Evolutionary conservation across 1,140 invertebrate species (phyloP).

Genomic region (Papilio polyxenes): DNA sequence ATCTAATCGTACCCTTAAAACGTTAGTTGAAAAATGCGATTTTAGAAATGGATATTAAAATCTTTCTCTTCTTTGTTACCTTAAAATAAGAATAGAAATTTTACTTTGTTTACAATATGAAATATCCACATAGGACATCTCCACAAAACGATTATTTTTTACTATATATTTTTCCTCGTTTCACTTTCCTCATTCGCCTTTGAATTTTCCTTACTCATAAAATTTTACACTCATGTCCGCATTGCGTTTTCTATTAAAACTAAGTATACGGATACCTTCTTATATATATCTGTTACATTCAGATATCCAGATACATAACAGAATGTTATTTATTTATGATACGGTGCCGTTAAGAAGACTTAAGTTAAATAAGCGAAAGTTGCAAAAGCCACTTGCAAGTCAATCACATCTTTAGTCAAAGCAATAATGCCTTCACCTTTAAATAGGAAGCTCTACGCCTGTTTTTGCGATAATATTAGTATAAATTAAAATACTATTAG

Average conservation of each 20-base stretch:
- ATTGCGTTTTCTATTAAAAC: neutral
- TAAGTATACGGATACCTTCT: neutral
- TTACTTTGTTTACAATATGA: neutral
- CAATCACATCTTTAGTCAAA: slow-evolving; percentile 20
- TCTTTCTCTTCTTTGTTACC: neutral
- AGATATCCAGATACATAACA: neutral
- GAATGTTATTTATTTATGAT: neutral
- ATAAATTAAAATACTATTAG: slow-evolving; percentile 28
- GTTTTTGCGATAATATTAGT: slow-evolving; percentile 19
- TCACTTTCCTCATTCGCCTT: neutral
- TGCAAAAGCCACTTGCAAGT: slow-evolving; percentile 38
- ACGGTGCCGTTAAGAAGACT: neutral
- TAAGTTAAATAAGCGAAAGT: slow-evolving; percentile 35
- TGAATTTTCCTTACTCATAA: neutral
- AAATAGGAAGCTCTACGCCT: neutral
- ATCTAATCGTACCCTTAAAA: no score
- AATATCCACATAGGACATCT: neutral
- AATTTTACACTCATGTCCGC: no score
- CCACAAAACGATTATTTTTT: neutral
- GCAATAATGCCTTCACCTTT: slow-evolving; percentile 1
- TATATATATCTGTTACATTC: neutral
- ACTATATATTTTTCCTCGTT: neutral
- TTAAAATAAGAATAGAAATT: neutral
- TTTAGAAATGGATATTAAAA: neutral
- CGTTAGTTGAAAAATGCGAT: no score